Evolutionary conservation across 2,113 vertebrate species (phyloP).

Genomic region (Pluvialis apricaria): DNA sequence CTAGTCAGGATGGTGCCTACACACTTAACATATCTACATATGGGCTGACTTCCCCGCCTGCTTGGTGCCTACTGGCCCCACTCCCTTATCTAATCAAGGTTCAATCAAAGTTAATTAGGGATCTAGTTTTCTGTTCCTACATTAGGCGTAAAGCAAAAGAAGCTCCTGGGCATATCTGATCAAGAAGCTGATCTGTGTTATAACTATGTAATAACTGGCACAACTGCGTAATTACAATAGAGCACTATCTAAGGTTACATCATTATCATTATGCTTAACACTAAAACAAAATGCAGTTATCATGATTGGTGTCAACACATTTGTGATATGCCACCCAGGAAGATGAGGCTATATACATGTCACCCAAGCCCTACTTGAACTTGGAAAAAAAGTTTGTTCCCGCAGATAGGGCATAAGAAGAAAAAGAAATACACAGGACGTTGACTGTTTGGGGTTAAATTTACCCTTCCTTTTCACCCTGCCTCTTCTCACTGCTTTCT

Average conservation of each 20-base stretch:
- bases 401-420: neutral
- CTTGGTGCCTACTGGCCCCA: conserved; percentile 67
- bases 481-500: neutral
- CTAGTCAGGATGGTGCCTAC: conserved; percentile 65
- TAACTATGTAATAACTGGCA: conserved; percentile 69
- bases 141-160: conserved; percentile 61
- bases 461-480: neutral
- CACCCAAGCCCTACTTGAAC: neutral
- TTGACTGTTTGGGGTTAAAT: neutral
- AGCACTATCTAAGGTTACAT: conserved; percentile 67
- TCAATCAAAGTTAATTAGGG: conserved; percentile 69
- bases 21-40: conserved; percentile 41
- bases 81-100: conserved; percentile 68
- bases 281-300: conserved; percentile 44
- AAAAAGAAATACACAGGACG: neutral
- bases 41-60: conserved; percentile 58
- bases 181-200: conserved; percentile 65
- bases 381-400: neutral
- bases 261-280: conserved; percentile 54
- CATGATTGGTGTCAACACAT: conserved; percentile 56
- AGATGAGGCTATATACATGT: neutral
- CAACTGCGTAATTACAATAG: conserved; percentile 66
- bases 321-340: conserved; percentile 54
- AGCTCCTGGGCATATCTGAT: conserved; percentile 71
- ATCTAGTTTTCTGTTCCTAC: conserved; percentile 64